phyloP scores from a whole-genome alignment of 2,113 vertebrate genomes.

The Dascyllus trimaculatus region DNA sequence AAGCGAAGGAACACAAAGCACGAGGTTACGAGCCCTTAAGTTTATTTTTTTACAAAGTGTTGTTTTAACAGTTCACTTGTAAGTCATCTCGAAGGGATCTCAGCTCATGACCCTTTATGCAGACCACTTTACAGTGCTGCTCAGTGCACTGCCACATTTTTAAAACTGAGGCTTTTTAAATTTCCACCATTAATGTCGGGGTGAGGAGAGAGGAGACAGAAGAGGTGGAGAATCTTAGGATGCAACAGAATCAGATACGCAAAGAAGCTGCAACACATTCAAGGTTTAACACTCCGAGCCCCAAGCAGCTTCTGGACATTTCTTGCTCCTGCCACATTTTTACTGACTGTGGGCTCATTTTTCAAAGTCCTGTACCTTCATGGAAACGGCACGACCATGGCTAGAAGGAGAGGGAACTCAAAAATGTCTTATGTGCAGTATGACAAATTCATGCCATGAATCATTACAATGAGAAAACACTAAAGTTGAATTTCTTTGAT shows the following conservation, averaged over 20 bases:
- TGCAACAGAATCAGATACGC: background rate
- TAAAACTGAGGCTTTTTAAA: background rate
- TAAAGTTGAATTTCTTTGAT: no score
- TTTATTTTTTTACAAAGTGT: background rate
- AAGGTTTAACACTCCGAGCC: no score
- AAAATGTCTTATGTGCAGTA: no score
- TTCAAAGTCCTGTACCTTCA: no score
- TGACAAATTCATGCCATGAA: no score
- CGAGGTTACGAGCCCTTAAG: background rate
- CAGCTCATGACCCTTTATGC: background rate
- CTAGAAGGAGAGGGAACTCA: no score
- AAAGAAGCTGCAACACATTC: background rate
- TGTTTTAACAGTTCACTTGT: background rate
- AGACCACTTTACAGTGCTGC: background rate
- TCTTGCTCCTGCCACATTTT: no score
- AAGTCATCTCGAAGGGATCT: background rate
- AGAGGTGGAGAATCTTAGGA: background rate
- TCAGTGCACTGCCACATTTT: background rate
- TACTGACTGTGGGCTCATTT: no score
- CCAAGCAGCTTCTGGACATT: no score
- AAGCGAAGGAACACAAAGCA: constrained; percentile 8
- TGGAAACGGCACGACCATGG: no score
- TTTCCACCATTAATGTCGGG: background rate
- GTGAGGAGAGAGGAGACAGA: background rate
- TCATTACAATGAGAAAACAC: no score